phyloP scores from a whole-genome alignment of 1,140 invertebrate species.

The Platyura marginata region DNA sequence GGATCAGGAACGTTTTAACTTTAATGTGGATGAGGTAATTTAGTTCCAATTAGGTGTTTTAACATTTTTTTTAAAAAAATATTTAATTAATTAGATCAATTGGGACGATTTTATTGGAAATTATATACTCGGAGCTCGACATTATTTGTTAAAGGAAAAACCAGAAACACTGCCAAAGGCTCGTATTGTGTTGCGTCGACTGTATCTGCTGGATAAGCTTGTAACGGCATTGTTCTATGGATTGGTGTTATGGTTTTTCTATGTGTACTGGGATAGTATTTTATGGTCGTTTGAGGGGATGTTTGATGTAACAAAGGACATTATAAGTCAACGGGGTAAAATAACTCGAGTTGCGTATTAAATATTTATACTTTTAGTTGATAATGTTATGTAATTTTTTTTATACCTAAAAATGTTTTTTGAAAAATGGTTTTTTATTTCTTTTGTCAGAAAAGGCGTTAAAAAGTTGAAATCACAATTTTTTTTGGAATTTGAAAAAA shows the following conservation, averaged over 20 bases:
- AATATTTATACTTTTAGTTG: too few relatives aligned
- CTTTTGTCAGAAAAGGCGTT: too few relatives aligned
- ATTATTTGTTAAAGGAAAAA: slow-evolving; percentile 58
- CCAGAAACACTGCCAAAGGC: slow-evolving; percentile 53
- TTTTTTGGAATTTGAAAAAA: too few relatives aligned
- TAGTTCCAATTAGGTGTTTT: too few relatives aligned
- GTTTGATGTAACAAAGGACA: background rate
- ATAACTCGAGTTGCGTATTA: background rate
- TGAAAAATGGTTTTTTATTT: too few relatives aligned
- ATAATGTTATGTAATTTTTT: too few relatives aligned
- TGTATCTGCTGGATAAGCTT: slow-evolving; percentile 32
- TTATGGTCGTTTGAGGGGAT: background rate
- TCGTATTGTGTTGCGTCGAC: slow-evolving; percentile 32
- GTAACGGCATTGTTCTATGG: slow-evolving; percentile 20
- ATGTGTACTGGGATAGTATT: background rate
- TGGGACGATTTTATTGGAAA: slow-evolving; percentile 48
- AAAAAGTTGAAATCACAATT: too few relatives aligned
- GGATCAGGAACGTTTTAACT: slow-evolving; percentile 38
- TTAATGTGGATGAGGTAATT: slow-evolving; percentile 25
- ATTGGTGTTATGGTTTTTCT: slow-evolving; percentile 24
- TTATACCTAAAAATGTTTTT: too few relatives aligned
- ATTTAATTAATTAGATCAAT: too few relatives aligned
- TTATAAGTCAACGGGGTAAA: background rate
- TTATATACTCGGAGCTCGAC: slow-evolving; percentile 53
- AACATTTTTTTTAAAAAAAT: too few relatives aligned